These are phyloP conservation scores for Escarpia spicata DNA, from an alignment of 2,888 invertebrate species.

Conservation along the genomic window DNA sequence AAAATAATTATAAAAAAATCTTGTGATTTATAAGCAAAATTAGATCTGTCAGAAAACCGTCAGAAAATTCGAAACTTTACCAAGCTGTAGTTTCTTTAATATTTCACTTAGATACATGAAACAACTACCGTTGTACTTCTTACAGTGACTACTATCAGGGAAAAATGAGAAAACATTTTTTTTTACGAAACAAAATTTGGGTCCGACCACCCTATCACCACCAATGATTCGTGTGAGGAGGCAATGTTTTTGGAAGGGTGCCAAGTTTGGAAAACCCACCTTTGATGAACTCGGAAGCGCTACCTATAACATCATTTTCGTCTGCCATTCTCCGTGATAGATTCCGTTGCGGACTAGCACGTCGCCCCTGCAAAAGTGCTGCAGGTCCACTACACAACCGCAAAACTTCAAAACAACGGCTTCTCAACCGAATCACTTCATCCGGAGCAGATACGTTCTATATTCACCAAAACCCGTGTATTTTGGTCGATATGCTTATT, in stretches of 20 bases:
- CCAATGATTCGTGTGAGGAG: background rate
- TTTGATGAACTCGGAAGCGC: constrained; percentile 65
- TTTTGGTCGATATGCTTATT: constrained; percentile 11
- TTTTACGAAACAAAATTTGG: too few species aligned
- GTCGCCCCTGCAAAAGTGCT: constrained; percentile 25
- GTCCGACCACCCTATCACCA: too few species aligned
- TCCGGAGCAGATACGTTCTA: constrained; percentile 14
- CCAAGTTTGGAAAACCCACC: constrained; percentile 47
- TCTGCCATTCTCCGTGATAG: constrained; percentile 54
- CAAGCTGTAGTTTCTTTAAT: too few species aligned
- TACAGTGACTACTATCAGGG: too few species aligned
- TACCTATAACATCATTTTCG: constrained; percentile 64
- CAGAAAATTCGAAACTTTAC: too few species aligned
- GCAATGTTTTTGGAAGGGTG: background rate
- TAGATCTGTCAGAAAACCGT: too few species aligned
- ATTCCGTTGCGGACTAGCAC: constrained; percentile 19
- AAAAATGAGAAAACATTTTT: too few species aligned
- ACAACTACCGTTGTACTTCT: too few species aligned
- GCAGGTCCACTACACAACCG: constrained; percentile 13
- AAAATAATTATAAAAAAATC: too few species aligned
- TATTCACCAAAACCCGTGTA: constrained; percentile 18
- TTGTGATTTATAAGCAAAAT: too few species aligned
- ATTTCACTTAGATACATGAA: too few species aligned
- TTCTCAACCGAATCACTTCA: constrained; percentile 16
- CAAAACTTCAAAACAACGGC: background rate